Conservation (phyloP, 2,113 vertebrate species). For the Sylvia atricapilla region DNA sequence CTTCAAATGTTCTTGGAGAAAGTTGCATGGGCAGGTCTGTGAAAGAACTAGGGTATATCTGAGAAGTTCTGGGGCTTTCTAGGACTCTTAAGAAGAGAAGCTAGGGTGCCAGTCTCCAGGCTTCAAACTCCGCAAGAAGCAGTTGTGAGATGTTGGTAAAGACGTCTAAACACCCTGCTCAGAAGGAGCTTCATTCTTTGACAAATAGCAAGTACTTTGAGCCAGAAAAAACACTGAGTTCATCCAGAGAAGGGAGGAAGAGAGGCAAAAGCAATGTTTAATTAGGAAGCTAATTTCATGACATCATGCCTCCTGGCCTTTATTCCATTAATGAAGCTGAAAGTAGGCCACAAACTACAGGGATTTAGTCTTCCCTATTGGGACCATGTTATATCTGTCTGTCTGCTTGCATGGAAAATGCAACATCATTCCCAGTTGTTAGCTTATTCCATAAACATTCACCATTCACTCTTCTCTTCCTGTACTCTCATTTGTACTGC, state of each 20-base stretch:
- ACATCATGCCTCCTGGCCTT: constrained; percentile 73
- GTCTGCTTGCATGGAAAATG: constrained; percentile 66
- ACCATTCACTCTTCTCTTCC: constrained; percentile 24
- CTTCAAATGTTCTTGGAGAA: not conserved
- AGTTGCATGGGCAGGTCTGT: not conserved
- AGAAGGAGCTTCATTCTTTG: not conserved
- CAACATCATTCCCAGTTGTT: constrained; percentile 68
- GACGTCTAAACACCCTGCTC: not conserved
- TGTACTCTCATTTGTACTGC: constrained; percentile 54
- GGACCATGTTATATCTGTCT: constrained; percentile 62
- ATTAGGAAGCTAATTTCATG: constrained; percentile 75
- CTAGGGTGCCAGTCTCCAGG: not conserved
- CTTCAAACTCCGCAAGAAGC: not conserved
- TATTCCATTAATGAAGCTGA: constrained; percentile 73
- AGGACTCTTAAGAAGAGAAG: not conserved
- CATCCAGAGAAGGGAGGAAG: constrained; percentile 25
- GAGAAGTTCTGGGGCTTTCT: not conserved
- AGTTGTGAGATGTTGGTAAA: not conserved
- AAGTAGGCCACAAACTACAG: constrained; percentile 71
- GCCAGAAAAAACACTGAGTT: constrained; percentile 29
- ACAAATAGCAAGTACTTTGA: not conserved
- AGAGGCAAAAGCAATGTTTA: constrained; percentile 66
- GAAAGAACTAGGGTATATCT: not conserved
- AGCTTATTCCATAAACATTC: constrained; percentile 60
- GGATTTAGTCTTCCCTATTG: constrained; percentile 60